These are phyloP conservation scores for Atethmia centrago DNA, from an alignment of 2,888 invertebrate species.

Conservation along the genomic window DNA sequence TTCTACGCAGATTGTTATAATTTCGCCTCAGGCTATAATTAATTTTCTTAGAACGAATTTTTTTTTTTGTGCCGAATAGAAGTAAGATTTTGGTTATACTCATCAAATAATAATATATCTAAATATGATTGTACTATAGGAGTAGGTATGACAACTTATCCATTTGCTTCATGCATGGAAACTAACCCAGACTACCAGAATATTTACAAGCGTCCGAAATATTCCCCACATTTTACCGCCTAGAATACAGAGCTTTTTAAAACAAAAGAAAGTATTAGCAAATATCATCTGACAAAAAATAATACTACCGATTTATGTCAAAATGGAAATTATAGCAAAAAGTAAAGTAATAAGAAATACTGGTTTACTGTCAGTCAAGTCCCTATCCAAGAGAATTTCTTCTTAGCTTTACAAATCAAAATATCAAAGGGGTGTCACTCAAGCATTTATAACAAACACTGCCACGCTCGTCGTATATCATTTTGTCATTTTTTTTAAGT, in stretches of 20 bases:
- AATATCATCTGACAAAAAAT: neutral
- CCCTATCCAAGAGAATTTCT: conserved; percentile 69
- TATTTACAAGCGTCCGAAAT: neutral
- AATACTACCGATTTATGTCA: conserved; percentile 12
- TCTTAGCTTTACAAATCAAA: conserved; percentile 71
- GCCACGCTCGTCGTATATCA: conserved; percentile 76
- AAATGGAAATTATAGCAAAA: conserved; percentile 45
- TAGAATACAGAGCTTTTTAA: too few species aligned
- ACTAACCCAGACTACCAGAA: neutral
- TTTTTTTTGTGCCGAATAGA: neutral
- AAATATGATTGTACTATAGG: neutral
- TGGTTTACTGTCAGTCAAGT: conserved; percentile 48
- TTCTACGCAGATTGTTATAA: conserved; percentile 63
- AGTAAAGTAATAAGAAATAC: conserved; percentile 40
- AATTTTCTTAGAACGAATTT: conserved; percentile 16
- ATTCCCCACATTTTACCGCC: too few species aligned
- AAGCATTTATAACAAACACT: conserved; percentile 77
- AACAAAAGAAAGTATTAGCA: neutral
- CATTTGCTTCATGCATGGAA: neutral
- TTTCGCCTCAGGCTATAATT: conserved; percentile 47
- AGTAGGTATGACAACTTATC: neutral
- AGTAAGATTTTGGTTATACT: too few species aligned
- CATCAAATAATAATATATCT: neutral
- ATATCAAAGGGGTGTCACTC: conserved; percentile 85
- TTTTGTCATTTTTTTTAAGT: conserved; percentile 80